Evolutionary conservation across 2,888 invertebrate species (phyloP), one percentile per base, ranked within the genome.

Genomic region (Vanessa cardui): DNA sequence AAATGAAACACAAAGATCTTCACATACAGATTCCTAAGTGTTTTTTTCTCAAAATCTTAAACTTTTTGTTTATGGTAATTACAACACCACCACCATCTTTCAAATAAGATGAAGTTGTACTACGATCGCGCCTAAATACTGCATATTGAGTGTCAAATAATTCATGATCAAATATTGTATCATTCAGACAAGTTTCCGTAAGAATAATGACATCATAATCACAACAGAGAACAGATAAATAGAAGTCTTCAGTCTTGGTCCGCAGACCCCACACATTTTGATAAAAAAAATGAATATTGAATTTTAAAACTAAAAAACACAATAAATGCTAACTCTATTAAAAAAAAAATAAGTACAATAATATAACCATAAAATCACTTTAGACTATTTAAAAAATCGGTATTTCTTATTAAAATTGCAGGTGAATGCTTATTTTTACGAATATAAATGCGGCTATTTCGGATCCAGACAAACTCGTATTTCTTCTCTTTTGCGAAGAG

Each of bases 111-210:
- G 47, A 47, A 47, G 47, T 20, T 20, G 39, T 58, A 44, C 44
- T 20, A 44, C 58, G 39, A 44, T 44, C 58, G 7, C 58, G 44
- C 33, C 58, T 58, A 20, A n/a, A 58, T 39, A 33, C 18, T 44
- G 44, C 16, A 44, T 33, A 44, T n/a, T 44, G 39, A 20, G 20
- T 20, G 44, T 44, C 44, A 20, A 44, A 39, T 21, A 58, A 26
- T 39, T 58, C 58, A 33, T 33, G 26, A 26, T 58, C 58, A 33
- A 58, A 58, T 21, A 58, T 26, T 58, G 58, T 58, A 39, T 33
- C 33, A 39, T 39, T 39, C 39, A 39, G 39, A 8, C 39, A 39
- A 39, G 9, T 39, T 39, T 39, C 39, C 39, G 26, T 58, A 46
- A 46, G 46, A 46, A 46, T 46, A 6, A 46, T 46, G 46, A 46